phyloP scores from a whole-genome alignment of 2,797 vertebrate species.

The Sylvia borin region DNA sequence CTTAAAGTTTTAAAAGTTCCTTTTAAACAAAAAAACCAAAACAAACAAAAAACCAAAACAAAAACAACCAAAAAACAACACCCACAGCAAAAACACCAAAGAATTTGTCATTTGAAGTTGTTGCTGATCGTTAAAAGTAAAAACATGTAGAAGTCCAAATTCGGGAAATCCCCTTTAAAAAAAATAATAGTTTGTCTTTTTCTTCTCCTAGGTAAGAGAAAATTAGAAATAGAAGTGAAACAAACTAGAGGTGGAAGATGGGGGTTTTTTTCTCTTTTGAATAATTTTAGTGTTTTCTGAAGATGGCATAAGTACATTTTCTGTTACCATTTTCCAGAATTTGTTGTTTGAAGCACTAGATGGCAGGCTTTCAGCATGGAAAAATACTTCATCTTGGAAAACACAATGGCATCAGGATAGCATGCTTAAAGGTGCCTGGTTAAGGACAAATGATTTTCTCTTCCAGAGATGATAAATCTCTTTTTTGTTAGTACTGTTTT shows the following conservation, averaged over 20 bases:
- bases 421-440: not conserved
- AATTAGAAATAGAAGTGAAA: not conserved
- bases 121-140: not conserved
- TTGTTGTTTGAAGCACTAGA: conserved; percentile 29
- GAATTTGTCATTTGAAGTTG: not conserved
- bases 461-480: not conserved
- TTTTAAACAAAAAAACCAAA: not conserved
- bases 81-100: not conserved
- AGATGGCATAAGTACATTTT: not conserved
- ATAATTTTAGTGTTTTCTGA: not conserved
- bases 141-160: not conserved
- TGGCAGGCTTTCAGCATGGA: conserved; percentile 48
- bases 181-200: not conserved
- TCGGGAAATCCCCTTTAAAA: not conserved
- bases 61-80: no score
- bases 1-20: not conserved
- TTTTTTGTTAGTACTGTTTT: not conserved
- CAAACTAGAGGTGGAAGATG: not conserved
- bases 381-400: not conserved
- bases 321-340: not conserved
- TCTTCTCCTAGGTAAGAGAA: not conserved
- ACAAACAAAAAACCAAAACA: not conserved
- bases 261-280: not conserved
- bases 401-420: not conserved
- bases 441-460: not conserved